Conservation (phyloP, 2,888 invertebrate species). For the Heliconius aoede region DNA sequence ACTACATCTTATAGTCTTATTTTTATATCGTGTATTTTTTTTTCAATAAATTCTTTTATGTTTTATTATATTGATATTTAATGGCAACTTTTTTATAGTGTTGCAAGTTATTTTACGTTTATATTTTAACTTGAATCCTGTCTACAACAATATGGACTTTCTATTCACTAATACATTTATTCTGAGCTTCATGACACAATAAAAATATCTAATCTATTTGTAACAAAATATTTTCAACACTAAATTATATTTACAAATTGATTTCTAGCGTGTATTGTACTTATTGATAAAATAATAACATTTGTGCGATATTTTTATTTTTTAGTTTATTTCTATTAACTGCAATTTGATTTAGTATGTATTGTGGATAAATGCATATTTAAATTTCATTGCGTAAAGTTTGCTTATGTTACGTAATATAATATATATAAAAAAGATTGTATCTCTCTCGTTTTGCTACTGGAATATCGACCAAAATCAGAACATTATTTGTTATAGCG, state of each 20-base stretch:
- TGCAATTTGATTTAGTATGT: not conserved
- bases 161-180: slow-evolving; percentile 3
- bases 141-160: slow-evolving; percentile 23
- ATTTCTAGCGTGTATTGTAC: slow-evolving; percentile 24
- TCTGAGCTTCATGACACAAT: slow-evolving; percentile 16
- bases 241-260: slow-evolving; percentile 40
- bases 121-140: not conserved
- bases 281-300: slow-evolving; percentile 29
- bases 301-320: slow-evolving; percentile 33
- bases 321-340: slow-evolving; percentile 12
- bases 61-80: slow-evolving; percentile 12
- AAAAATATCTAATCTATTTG: slow-evolving; percentile 38
- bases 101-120: not conserved
- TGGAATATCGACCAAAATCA: not conserved
- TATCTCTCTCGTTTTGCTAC: not conserved
- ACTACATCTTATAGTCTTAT: not conserved
- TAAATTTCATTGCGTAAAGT: not conserved
- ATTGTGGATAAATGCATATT: not conserved
- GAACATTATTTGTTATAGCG: not conserved
- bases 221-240: slow-evolving; percentile 54
- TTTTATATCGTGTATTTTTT: not conserved
- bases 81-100: not conserved
- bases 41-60: not conserved
- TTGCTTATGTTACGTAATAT: not conserved
- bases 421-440: not conserved